Evolutionary conservation across 2,797 vertebrate species (phyloP).

Genomic region (Amblyopsis hoosieri): DNA sequence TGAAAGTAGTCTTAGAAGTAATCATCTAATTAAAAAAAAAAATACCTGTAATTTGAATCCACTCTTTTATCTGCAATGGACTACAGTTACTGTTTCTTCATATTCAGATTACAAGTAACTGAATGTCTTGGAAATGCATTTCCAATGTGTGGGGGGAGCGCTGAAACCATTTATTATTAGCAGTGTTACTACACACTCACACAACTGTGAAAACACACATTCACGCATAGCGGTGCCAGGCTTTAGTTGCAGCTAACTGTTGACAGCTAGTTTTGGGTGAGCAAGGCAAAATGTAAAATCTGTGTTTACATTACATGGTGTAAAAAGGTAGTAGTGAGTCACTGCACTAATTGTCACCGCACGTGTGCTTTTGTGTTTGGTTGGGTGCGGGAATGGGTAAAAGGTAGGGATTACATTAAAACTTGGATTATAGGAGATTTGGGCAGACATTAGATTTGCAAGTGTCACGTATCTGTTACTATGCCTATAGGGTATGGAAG

Average conservation of each 20-base stretch:
- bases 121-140: no score
- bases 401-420: conserved; percentile 3
- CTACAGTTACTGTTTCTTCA: no score
- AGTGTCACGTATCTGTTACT: no score
- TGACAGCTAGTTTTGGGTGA: conserved; percentile 17
- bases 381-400: no score
- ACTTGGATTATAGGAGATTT: conserved; percentile 26
- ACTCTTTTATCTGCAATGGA: no score
- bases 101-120: no score
- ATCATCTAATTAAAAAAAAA: no score
- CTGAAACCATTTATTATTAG: neutral
- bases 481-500: no score
- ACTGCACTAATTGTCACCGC: conserved; percentile 37
- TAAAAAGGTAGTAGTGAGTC: conserved; percentile 40
- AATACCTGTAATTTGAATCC: no score
- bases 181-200: conserved; percentile 14
- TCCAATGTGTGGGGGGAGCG: neutral
- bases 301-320: conserved; percentile 52
- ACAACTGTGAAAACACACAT: conserved; percentile 5
- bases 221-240: conserved; percentile 25
- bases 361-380: conserved; percentile 23
- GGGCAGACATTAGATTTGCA: no score
- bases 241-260: conserved; percentile 3
- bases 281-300: conserved; percentile 30
- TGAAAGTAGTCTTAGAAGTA: no score